Conservation (phyloP, 2,888 invertebrate species). For the Andrena fulva region DNA sequence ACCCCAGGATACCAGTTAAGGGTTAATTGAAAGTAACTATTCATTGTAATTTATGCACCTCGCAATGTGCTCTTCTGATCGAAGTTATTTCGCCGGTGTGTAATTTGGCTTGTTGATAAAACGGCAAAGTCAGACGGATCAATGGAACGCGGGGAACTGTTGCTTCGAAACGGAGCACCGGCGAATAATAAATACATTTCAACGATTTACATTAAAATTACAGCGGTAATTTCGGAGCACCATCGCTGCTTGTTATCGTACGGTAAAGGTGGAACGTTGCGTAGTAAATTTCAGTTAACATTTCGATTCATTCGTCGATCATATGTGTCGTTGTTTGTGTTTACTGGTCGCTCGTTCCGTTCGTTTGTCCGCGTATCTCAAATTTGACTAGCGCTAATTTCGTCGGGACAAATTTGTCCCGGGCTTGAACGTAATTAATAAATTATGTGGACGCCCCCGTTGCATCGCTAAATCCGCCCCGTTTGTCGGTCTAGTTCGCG, state of each 20-base stretch:
- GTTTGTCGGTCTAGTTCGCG: background rate
- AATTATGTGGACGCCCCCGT: slow-evolving; percentile 44
- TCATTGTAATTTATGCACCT: no score
- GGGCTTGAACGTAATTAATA: slow-evolving; percentile 60
- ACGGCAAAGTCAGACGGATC: background rate
- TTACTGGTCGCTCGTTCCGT: slow-evolving; percentile 55
- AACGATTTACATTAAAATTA: no score
- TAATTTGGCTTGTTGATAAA: background rate
- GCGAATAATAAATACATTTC: no score
- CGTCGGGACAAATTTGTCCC: slow-evolving; percentile 39
- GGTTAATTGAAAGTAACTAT: no score
- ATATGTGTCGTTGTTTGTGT: slow-evolving; percentile 50
- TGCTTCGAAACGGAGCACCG: background rate
- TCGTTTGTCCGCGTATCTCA: slow-evolving; percentile 52
- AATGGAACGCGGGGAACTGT: slow-evolving; percentile 8
- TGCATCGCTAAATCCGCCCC: slow-evolving; percentile 29
- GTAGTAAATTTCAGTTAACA: slow-evolving; percentile 47
- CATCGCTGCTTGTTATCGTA: background rate
- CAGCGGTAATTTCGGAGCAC: slow-evolving; percentile 8
- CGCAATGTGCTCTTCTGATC: no score
- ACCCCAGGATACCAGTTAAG: no score
- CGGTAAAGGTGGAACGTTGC: slow-evolving; percentile 5
- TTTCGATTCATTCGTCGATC: slow-evolving; percentile 58
- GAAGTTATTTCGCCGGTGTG: no score
- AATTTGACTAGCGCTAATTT: slow-evolving; percentile 62